phyloP scores from a whole-genome alignment of 2,113 vertebrate genomes.

The Rafetus swinhoei region DNA sequence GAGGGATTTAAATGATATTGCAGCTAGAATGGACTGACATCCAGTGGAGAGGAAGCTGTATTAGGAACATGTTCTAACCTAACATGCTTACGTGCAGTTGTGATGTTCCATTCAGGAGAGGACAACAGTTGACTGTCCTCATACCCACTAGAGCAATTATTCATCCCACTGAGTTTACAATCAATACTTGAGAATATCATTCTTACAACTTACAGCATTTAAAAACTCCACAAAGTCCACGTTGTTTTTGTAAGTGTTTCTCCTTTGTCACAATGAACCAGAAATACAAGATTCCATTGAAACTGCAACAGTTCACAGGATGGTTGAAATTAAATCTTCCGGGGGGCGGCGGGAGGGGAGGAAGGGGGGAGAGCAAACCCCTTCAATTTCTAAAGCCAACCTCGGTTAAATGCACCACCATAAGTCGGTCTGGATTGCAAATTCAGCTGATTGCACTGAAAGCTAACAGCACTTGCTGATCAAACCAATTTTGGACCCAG shows the following conservation, averaged over 20 bases:
- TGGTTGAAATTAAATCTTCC: not conserved
- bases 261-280: conserved; percentile 58
- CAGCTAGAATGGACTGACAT: not conserved
- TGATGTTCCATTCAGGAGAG: not conserved
- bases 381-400: not conserved
- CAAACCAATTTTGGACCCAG: not conserved
- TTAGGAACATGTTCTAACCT: not conserved
- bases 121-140: not conserved
- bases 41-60: not conserved
- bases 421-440: not conserved
- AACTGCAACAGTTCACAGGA: conserved; percentile 42
- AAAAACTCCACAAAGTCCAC: not conserved
- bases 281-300: conserved; percentile 49
- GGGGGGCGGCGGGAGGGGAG: not conserved
- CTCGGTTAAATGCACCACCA: not conserved
- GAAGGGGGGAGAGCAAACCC: not conserved
- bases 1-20: not conserved
- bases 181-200: accelerated
- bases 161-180: accelerated
- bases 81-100: too few relatives aligned
- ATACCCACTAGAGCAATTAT: accelerated
- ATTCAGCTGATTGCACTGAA: accelerated
- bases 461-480: not conserved
- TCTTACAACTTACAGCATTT: not conserved
- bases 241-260: not conserved